Evolutionary conservation across 1,140 invertebrate species (phyloP).

Genomic region (Parapsyche elsis): DNA sequence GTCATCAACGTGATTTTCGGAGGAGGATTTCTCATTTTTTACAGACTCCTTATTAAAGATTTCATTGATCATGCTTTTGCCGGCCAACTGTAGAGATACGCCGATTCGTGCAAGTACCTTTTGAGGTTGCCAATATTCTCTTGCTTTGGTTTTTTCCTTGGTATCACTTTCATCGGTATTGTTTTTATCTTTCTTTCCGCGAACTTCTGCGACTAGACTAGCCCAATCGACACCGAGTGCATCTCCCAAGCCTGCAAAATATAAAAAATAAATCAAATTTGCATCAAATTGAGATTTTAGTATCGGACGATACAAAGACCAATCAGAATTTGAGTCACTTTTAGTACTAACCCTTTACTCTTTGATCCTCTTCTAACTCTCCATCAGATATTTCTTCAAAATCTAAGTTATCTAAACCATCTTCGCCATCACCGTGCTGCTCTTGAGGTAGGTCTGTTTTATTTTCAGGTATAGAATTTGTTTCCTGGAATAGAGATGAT

Average conservation of each 20-base stretch:
- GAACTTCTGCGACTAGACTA: constrained; percentile 82
- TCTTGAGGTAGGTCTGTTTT: constrained; percentile 64
- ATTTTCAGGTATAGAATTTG: constrained; percentile 52
- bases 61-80: constrained; percentile 72
- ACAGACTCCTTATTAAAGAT: constrained; percentile 64
- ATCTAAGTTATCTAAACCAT: constrained; percentile 80
- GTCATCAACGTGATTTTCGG: constrained; percentile 52
- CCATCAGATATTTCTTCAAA: constrained; percentile 93
- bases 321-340: too few species aligned
- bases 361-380: constrained; percentile 81
- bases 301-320: too few species aligned
- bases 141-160: constrained; percentile 69
- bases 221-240: constrained; percentile 93
- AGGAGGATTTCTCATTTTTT: constrained; percentile 64
- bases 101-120: constrained; percentile 78
- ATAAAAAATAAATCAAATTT: background rate
- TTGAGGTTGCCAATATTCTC: constrained; percentile 81
- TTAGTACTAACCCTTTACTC: constrained; percentile 46
- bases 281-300: too few species aligned
- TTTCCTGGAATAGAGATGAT: background rate
- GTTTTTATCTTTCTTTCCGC: constrained; percentile 67
- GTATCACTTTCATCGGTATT: constrained; percentile 60
- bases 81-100: constrained; percentile 77
- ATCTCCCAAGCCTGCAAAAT: constrained; percentile 81
- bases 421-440: constrained; percentile 69